Evolutionary conservation across 2,113 vertebrate species (phyloP), one percentile per base, ranked within the genome.

Genomic region (Ptilonorhynchus violaceus): DNA sequence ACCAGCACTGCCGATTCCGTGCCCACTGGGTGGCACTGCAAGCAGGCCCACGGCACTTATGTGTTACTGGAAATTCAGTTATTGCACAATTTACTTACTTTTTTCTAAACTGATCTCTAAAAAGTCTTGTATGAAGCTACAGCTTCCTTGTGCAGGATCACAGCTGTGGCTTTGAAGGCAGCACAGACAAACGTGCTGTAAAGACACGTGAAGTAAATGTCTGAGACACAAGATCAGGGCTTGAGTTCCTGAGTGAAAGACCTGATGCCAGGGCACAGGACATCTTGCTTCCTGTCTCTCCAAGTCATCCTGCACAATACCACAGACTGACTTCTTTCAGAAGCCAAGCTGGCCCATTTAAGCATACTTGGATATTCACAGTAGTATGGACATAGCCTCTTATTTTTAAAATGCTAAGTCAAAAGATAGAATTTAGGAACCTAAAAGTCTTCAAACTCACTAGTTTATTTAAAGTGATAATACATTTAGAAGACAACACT

Each of bases 11-110:
- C 46, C 31, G 19, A 8, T 5, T 3, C 91, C 4, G 6, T 62
- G 39, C 85, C 89, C 97, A 97, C 96, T 85, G 97, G 98, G 86
- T 97, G 97, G 98, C 96, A 95, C 86, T 96, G 73, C 59, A 90
- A 83, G 64, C 60, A 95, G 93, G 93, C 35, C 79, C 82, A 92
- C 13, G 10, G 41, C 66, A 46, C 21, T 41, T 7, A 4, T 5
- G 4, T 2, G 17, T 23, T 15, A 16, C 22, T 37, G 14, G 44
- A 33, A 33, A 47, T 28, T n/a, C 15, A 21, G 52, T 18, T 44
- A 83, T 1, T 50, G 60, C 41, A 59, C 23, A 17, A 11, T 16
- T 66, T 21, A 33, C 12, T 53, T 12, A 7, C 31, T 41, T 18
- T 24, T 7, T 33, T 9, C 4, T 24, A 22, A 52, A 68, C 30